Conservation (phyloP, 2,113 vertebrate species). For the Anser cygnoides region DNA sequence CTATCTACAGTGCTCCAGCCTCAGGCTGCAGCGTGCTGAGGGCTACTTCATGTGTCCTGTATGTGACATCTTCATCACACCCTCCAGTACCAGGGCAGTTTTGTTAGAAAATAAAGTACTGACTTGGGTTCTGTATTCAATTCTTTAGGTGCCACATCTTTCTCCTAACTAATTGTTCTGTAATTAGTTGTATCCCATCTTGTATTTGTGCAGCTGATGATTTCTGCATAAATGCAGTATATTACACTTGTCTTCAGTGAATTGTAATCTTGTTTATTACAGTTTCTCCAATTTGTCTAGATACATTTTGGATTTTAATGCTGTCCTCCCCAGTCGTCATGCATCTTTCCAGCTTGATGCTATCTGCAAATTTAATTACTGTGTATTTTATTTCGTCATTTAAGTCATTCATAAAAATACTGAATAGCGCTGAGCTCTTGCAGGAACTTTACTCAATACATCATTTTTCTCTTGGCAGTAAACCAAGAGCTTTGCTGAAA, state of each 20-base stretch:
- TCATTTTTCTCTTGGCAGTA: not conserved
- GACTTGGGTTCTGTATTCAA: not conserved
- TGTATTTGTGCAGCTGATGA: not conserved
- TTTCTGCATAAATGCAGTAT: not conserved
- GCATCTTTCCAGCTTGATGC: not conserved
- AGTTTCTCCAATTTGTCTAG: constrained; percentile 10
- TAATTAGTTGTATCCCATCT: not conserved
- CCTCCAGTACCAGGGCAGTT: not conserved
- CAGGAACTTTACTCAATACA: not conserved
- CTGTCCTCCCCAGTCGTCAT: not conserved
- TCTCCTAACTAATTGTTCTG: not conserved
- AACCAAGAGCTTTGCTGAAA: not conserved
- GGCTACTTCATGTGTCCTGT: not conserved
- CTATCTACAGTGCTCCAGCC: not conserved
- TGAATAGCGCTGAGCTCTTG: constrained; percentile 30
- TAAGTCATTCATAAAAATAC: constrained; percentile 10
- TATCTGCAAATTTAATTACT: constrained; percentile 34
- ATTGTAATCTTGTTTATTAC: not conserved
- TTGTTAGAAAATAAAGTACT: not conserved
- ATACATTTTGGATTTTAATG: constrained; percentile 1
- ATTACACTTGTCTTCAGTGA: not conserved
- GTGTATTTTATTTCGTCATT: constrained; percentile 1
- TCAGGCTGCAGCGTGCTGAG: not conserved
- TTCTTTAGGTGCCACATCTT: not conserved
- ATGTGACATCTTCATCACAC: not conserved